These are phyloP conservation scores for Atta texana DNA, from an alignment of 1,140 invertebrate species.

Conservation along the genomic window DNA sequence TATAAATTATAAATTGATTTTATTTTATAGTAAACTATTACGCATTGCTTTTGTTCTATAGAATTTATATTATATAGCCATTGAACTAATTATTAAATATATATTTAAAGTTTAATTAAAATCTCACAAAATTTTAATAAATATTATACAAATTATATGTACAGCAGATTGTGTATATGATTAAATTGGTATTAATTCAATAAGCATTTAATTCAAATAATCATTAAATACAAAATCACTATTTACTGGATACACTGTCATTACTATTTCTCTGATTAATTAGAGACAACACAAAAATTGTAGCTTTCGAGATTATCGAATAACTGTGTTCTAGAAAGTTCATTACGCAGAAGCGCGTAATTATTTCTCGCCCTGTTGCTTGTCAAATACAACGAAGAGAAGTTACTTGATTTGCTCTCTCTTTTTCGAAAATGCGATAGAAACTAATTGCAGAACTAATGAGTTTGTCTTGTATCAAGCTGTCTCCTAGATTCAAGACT, in stretches of 20 bases:
- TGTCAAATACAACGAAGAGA: slow-evolving; percentile 13
- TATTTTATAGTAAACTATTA: not conserved
- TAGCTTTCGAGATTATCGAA: slow-evolving; percentile 23
- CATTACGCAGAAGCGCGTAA: slow-evolving; percentile 6
- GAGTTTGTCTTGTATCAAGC: slow-evolving; percentile 18
- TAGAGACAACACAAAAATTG: slow-evolving; percentile 29
- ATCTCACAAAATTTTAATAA: slow-evolving; percentile 7
- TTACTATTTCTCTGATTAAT: slow-evolving; percentile 13
- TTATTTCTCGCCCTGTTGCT: slow-evolving; percentile 4
- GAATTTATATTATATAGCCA: not conserved
- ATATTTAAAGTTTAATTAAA: not conserved
- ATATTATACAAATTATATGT: not conserved
- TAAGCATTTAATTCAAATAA: slow-evolving; percentile 13
- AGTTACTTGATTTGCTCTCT: slow-evolving; percentile 12
- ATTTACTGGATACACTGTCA: not conserved
- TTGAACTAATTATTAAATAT: slow-evolving; percentile 16
- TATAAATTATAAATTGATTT: not conserved
- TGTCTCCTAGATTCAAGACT: slow-evolving; percentile 27
- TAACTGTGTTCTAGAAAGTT: not conserved
- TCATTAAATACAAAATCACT: not conserved
- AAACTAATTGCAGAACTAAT: slow-evolving; percentile 35
- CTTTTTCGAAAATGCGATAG: slow-evolving; percentile 21
- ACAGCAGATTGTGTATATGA: not conserved
- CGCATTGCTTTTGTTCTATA: not conserved
- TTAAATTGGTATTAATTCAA: slow-evolving; percentile 11